Percentiles rank a stretch among this genome's conserved stretches.
Conservation (phyloP, 2,888 invertebrate species). For the Tetrapedia diversipes region DNA sequence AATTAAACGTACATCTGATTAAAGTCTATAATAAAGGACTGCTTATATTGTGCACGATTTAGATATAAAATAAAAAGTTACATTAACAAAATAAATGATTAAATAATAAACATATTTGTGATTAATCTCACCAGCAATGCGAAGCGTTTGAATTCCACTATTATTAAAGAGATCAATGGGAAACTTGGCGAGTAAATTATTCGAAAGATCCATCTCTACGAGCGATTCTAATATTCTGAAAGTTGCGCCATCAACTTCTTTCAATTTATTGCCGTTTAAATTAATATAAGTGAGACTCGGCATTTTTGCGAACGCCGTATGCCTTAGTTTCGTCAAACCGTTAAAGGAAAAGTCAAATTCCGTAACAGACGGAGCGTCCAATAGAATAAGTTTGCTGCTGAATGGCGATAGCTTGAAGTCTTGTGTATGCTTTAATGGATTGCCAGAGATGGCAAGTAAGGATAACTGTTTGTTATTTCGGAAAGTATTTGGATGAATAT, state of each 20-base stretch:
- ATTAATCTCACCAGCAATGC: conserved; percentile 69
- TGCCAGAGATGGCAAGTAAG: conserved; percentile 87
- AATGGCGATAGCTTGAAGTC: conserved; percentile 69
- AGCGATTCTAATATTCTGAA: conserved; percentile 87
- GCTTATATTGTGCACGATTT: no score
- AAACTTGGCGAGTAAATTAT: conserved; percentile 87
- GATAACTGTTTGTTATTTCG: conserved; percentile 87
- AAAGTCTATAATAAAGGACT: no score
- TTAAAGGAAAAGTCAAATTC: conserved; percentile 90
- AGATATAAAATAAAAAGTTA: no score
- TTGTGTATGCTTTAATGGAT: conserved; percentile 84
- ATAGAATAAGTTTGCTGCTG: conserved; percentile 84
- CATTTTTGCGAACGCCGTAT: conserved; percentile 87
- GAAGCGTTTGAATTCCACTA: conserved; percentile 87
- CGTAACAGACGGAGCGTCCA: conserved; percentile 87
- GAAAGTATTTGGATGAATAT: conserved; percentile 89
- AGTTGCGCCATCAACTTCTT: conserved; percentile 85
- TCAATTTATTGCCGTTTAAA: conserved; percentile 87
- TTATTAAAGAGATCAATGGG: conserved; percentile 87
- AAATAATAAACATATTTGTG: conserved; percentile 1
- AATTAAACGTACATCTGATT: not conserved
- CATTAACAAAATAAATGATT: no score
- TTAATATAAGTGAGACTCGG: conserved; percentile 87
- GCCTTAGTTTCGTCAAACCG: conserved; percentile 87
- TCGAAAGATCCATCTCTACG: conserved; percentile 89